Base-by-base conservation (phyloP, 2,113 vertebrate species). In the Neopipo cinnamomea region DNA sequence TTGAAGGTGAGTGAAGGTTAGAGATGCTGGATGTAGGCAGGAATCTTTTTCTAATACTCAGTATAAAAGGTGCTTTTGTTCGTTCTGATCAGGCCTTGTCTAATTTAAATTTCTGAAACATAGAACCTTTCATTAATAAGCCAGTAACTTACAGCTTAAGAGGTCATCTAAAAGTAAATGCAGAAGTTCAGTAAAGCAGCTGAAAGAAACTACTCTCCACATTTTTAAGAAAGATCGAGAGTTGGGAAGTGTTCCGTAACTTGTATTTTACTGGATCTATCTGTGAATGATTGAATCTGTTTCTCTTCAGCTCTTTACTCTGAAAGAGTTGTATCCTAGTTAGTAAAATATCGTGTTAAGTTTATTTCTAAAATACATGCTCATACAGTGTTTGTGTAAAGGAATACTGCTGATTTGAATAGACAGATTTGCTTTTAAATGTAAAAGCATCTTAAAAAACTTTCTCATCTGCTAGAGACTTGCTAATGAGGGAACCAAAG, bases 111-210 rank as follows among this genome's bases (percentile, higher is more conserved):
- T 91, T 95, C 72, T 82, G 52, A 84, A 90, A 81, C 42, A 14
- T 52, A 20, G 79, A 71, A 65, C 75, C 31, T 80, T 96, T 93
- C 68, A 74, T 47, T 88, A 93, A 35, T 91, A 92, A 89, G n/a
- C 17, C 33, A 71, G 23, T 79, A 67, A 46, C 49, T 88, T 91
- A 67, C 9, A 70, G 33, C 93, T 81, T 75, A 94, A 18, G 55
- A 75, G 72, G 53, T 78, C 73, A 81, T 93, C 61, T 86, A 89
- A 95, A 94, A 94, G 93, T 77, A 95, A 89, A 88, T 91, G 73
- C 37, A 72, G 62, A 87, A 82, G n/a, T 79, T 56, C 27, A 87
- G 44, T 80, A 77, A 84, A 93, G 37, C 41, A 42, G 37, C 50
- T 90, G 56, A 84, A 91, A 72, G 50, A 84, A 96, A 75, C 39